Percentiles rank a stretch among this genome's conserved stretches.
These are phyloP conservation scores for Galbula dea DNA, from an alignment of 2,113 vertebrate species.

Conservation along the genomic window DNA sequence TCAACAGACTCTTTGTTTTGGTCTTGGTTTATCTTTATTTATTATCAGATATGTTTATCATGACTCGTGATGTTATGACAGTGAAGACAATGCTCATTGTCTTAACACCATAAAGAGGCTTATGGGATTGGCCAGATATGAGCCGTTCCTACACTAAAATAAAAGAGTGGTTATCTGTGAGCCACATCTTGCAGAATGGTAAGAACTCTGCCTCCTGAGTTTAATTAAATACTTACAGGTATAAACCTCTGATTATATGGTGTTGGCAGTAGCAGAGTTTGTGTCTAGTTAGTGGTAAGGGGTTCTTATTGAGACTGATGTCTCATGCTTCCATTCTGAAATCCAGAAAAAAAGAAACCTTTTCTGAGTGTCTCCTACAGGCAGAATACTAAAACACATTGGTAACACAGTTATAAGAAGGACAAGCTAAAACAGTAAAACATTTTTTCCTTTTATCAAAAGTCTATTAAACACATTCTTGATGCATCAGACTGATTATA, in stretches of 20 bases:
- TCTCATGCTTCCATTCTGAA: background rate
- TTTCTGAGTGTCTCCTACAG: background rate
- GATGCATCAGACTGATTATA: background rate
- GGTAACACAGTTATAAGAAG: background rate
- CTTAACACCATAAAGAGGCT: background rate
- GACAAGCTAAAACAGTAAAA: background rate
- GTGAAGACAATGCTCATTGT: rapidly evolving
- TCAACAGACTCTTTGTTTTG: background rate
- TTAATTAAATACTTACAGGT: background rate
- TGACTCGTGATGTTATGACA: background rate
- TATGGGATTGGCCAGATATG: background rate
- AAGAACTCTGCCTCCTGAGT: background rate
- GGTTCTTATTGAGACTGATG: background rate
- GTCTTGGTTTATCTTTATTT: background rate
- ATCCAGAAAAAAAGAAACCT: background rate
- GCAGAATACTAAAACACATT: background rate
- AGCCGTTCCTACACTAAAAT: background rate
- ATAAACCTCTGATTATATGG: background rate
- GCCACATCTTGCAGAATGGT: background rate
- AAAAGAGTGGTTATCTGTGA: background rate
- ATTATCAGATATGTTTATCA: background rate
- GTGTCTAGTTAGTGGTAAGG: background rate
- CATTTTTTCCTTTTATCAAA: background rate
- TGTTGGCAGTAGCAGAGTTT: background rate
- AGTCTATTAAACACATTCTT: background rate